phyloP scores from a whole-genome alignment of 2,113 vertebrate species.

The Litocranius walleri region DNA sequence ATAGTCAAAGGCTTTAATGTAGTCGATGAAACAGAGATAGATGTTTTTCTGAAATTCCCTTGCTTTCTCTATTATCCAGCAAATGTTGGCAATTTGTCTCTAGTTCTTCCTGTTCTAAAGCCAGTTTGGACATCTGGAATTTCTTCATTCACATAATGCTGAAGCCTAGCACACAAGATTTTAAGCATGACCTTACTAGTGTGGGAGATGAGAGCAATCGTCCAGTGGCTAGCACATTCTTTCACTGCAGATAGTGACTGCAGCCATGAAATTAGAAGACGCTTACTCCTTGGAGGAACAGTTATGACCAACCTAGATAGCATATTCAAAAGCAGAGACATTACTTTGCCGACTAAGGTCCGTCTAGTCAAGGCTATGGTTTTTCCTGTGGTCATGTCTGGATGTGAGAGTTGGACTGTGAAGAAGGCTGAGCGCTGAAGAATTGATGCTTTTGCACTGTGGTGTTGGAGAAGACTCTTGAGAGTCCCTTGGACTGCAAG shows the following conservation, averaged over 20 bases:
- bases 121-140: neutral
- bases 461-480: too few relatives aligned
- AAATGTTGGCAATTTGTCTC: neutral
- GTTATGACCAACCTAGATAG: too few relatives aligned
- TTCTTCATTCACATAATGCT: neutral
- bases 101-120: neutral
- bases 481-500: too few relatives aligned
- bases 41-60: neutral
- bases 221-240: neutral
- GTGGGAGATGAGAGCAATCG: neutral
- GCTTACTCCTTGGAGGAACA: too few relatives aligned
- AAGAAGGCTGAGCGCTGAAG: too few relatives aligned
- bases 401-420: too few relatives aligned
- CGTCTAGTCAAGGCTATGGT: too few relatives aligned
- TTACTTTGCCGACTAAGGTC: too few relatives aligned
- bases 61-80: neutral
- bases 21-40: neutral
- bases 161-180: neutral
- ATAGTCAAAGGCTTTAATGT: neutral
- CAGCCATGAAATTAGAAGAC: too few relatives aligned
- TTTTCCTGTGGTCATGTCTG: too few relatives aligned
- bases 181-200: neutral
- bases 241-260: neutral
- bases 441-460: too few relatives aligned
- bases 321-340: too few relatives aligned